Evolutionary conservation across 2,113 vertebrate species (phyloP).

Genomic region (Opisthocomus hoazin): DNA sequence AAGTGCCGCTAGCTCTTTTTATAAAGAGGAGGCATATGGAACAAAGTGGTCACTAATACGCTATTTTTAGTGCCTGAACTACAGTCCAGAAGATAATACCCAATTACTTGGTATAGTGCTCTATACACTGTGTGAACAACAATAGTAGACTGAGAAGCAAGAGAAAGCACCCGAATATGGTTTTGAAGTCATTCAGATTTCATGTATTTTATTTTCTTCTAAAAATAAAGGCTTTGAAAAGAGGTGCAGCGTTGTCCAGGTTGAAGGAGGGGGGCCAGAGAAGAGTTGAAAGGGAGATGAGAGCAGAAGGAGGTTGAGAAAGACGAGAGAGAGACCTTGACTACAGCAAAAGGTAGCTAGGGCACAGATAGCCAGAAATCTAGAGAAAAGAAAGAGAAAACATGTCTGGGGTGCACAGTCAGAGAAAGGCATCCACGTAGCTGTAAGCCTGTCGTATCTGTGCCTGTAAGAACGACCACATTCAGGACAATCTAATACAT

Average conservation of each 20-base stretch:
- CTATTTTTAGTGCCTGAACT: slow-evolving; percentile 52
- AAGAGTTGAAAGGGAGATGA: slow-evolving; percentile 36
- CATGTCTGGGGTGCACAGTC: not conserved
- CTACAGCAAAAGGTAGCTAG: not conserved
- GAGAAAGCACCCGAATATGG: slow-evolving; percentile 35
- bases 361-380: not conserved
- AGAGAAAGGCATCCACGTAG: not conserved
- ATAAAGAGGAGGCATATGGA: slow-evolving; percentile 30
- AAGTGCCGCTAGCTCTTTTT: slow-evolving; percentile 49
- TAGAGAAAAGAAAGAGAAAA: slow-evolving; percentile 15
- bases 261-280: not conserved
- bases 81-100: slow-evolving; percentile 51
- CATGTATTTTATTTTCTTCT: slow-evolving; percentile 48
- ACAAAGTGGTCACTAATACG: slow-evolving; percentile 61
- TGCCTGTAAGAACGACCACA: not conserved
- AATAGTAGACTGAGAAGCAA: slow-evolving; percentile 33
- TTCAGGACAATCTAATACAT: not conserved
- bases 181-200: slow-evolving; percentile 62
- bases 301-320: not conserved
- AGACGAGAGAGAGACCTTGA: slow-evolving; percentile 9
- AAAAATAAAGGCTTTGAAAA: slow-evolving; percentile 56
- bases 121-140: slow-evolving; percentile 31
- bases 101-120: slow-evolving; percentile 41
- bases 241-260: slow-evolving; percentile 21
- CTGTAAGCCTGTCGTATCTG: fast-evolving